These are phyloP conservation scores for Heterodera filipjevi DNA, from an alignment of 2,888 invertebrate species.

Conservation along the genomic window DNA sequence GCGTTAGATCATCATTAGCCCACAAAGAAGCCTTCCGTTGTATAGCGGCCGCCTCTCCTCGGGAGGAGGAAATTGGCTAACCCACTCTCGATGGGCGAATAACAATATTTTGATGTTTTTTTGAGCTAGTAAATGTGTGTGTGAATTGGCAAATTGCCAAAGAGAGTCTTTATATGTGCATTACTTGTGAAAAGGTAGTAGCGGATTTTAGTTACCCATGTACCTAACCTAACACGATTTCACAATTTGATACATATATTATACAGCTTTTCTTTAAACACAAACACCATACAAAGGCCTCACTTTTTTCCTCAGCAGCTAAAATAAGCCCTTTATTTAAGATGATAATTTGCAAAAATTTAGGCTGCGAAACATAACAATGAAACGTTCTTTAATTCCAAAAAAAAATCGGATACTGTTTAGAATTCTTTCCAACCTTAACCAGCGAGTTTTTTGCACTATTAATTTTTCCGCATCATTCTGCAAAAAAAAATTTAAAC, in stretches of 20 bases:
- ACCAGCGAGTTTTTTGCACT: too few species aligned
- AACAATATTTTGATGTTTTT: slow-evolving; percentile 9
- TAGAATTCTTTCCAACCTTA: too few species aligned
- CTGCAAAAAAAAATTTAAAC: too few species aligned
- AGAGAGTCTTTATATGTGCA: background rate
- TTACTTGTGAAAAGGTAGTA: background rate
- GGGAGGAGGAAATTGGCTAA: background rate
- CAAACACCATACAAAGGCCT: too few species aligned
- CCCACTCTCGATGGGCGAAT: background rate
- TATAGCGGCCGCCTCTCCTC: background rate
- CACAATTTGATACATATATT: background rate
- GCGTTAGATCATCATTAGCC: background rate
- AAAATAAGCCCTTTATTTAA: too few species aligned
- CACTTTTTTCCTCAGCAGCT: too few species aligned
- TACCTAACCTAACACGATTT: background rate
- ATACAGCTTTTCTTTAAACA: too few species aligned
- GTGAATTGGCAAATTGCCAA: background rate
- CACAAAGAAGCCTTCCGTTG: background rate
- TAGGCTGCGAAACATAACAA: too few species aligned
- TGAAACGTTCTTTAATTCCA: too few species aligned
- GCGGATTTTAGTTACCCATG: background rate
- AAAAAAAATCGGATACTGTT: too few species aligned
- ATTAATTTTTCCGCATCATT: too few species aligned
- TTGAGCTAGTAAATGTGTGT: background rate
- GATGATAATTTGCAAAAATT: too few species aligned